Conservation (phyloP, 2,797 vertebrate genomes). For the Pelodytes ibericus region DNA sequence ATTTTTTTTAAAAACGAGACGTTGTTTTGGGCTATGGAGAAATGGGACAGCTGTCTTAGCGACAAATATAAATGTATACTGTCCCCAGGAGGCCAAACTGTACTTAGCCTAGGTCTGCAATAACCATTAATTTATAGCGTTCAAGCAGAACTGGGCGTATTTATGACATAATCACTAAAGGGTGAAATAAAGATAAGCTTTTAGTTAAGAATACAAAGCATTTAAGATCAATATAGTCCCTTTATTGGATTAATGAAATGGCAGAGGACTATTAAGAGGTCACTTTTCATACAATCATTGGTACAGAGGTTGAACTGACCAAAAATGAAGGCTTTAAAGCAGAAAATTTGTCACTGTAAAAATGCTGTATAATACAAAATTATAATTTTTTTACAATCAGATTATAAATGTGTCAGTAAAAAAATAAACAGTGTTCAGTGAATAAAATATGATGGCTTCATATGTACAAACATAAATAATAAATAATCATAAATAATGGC, state of each 20-base stretch:
- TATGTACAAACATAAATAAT: conserved; percentile 76
- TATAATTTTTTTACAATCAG: conserved; percentile 53
- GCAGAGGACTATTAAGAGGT: neutral
- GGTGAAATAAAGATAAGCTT: conserved; percentile 83
- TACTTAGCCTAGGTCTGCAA: conserved; percentile 74
- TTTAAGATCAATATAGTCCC: neutral
- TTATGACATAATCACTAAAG: conserved; percentile 79
- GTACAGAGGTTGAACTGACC: neutral
- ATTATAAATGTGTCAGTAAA: conserved; percentile 74
- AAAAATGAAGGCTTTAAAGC: neutral
- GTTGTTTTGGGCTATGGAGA: too few relatives aligned
- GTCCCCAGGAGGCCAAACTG: conserved; percentile 81
- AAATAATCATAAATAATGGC: conserved; percentile 79
- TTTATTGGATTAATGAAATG: neutral
- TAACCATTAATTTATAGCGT: conserved; percentile 78
- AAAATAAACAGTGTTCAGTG: conserved; percentile 63
- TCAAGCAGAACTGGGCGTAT: conserved; percentile 70
- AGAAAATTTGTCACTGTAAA: neutral
- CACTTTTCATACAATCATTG: neutral
- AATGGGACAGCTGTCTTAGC: too few relatives aligned
- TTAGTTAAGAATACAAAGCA: conserved; percentile 71
- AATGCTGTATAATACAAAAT: neutral
- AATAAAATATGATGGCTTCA: conserved; percentile 68
- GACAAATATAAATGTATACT: conserved; percentile 64
- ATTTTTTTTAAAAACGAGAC: too few relatives aligned